Evolutionary conservation across 2,113 vertebrate species (phyloP), one percentile per base, ranked within the genome.

Genomic region (Microcebus griseorufus): DNA sequence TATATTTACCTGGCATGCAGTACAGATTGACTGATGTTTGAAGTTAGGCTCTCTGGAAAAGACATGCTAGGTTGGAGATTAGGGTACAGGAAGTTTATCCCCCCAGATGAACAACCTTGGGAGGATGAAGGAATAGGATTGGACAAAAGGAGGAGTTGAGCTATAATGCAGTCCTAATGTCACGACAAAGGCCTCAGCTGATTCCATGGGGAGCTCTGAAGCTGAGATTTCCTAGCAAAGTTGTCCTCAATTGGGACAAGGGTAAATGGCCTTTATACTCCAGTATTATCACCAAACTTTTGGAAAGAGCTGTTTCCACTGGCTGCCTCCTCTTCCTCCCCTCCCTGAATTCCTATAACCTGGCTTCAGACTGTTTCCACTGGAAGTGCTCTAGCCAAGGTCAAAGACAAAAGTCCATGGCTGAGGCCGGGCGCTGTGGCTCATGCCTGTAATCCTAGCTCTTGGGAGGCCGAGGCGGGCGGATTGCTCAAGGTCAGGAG

Each of bases 381-480:
- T n/a, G 17, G 62, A 18, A 76, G 10, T 78, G 23, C 2, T 22
- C 53, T 39, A 76, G 53, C 18, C 84, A 84, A 88, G 22, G 55
- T 58, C 60, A 96, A 79, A 72, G 55, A 65, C 37, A 88, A 82
- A 78, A 88, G 32, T 87, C 65, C n/a, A n/a, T n/a, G n/a, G n/a
- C n/a, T n/a, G n/a, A n/a, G n/a, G n/a, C n/a, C n/a, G n/a, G n/a
- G n/a, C n/a, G n/a, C n/a, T n/a, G n/a, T n/a, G n/a, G n/a, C n/a
- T n/a, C n/a, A n/a, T n/a, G n/a, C n/a, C n/a, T n/a, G n/a, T n/a
- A n/a, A n/a, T n/a, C n/a, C n/a, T n/a, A n/a, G n/a, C n/a, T n/a
- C n/a, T n/a, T n/a, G n/a, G n/a, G n/a, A n/a, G n/a, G n/a, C n/a
- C n/a, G n/a, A n/a, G n/a, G n/a, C n/a, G n/a, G n/a, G n/a, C n/a